Evolutionary conservation across 2,888 invertebrate genomes (phyloP).

Genomic region (Ennomos fuscantarius): DNA sequence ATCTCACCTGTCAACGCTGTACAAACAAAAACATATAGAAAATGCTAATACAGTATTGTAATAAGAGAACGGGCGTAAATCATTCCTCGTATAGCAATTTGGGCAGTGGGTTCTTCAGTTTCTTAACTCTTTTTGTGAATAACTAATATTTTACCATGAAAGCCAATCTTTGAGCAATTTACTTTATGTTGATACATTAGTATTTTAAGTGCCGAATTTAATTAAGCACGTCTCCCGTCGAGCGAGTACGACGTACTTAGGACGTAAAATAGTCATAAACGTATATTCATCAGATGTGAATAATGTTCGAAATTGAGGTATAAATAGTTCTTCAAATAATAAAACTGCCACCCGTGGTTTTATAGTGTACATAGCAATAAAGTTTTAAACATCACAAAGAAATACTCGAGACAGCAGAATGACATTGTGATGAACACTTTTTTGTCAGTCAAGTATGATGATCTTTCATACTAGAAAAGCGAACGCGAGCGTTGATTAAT

Average conservation of each 20-base stretch:
- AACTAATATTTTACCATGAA: slow-evolving; percentile 25
- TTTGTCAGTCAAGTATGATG: too few species aligned
- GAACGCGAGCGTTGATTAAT: too few species aligned
- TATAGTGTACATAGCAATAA: slow-evolving; percentile 23
- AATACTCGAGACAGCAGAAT: neutral
- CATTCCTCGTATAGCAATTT: slow-evolving; percentile 62
- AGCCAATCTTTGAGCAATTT: slow-evolving; percentile 3
- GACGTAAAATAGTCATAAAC: slow-evolving; percentile 47
- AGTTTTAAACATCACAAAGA: slow-evolving; percentile 25
- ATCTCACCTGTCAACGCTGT: slow-evolving; percentile 56
- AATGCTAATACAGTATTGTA: slow-evolving; percentile 53
- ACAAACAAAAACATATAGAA: slow-evolving; percentile 56
- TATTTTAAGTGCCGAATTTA: slow-evolving; percentile 46
- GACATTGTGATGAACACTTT: neutral
- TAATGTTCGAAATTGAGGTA: slow-evolving; percentile 43
- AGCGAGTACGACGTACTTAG: slow-evolving; percentile 38
- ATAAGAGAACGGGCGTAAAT: slow-evolving; percentile 49
- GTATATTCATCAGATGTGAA: slow-evolving; percentile 41
- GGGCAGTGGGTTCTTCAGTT: slow-evolving; percentile 30
- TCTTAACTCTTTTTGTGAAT: neutral
- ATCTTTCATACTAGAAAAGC: too few species aligned
- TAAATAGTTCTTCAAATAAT: slow-evolving; percentile 35
- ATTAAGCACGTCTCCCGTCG: slow-evolving; percentile 48
- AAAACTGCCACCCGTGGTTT: slow-evolving; percentile 36
- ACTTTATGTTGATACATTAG: neutral